These are phyloP conservation scores for Caenorhabditis tropicalis DNA, from an alignment of 1,140 invertebrate species.

Conservation along the genomic window DNA sequence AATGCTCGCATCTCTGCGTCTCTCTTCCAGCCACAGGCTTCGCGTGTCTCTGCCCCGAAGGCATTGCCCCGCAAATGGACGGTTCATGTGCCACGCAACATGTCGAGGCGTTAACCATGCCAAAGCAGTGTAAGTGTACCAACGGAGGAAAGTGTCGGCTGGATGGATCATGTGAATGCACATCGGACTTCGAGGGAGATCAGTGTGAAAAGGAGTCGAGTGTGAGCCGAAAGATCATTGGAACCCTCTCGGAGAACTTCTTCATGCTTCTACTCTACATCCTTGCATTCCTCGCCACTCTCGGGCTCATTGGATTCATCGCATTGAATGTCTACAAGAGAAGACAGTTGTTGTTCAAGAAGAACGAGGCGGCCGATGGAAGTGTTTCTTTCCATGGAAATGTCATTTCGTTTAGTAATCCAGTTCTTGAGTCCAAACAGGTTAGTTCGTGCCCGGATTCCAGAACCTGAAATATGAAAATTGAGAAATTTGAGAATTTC, in stretches of 20 bases:
- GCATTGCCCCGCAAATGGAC: conserved; percentile 64
- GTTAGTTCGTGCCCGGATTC: conserved; percentile 21
- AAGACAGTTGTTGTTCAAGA: conserved; percentile 64
- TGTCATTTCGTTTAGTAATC: conserved; percentile 71
- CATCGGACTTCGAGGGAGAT: conserved; percentile 68
- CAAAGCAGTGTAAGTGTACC: conserved; percentile 69
- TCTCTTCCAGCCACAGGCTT: conserved; percentile 60
- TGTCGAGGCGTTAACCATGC: conserved; percentile 62
- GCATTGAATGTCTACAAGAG: conserved; percentile 63
- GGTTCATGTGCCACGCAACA: conserved; percentile 62
- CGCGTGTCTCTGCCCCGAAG: conserved; percentile 69
- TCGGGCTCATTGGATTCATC: conserved; percentile 64
- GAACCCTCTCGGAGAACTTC: conserved; percentile 57
- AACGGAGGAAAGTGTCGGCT: conserved; percentile 68
- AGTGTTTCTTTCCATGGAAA: conserved; percentile 70
- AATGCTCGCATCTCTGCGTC: conserved; percentile 68
- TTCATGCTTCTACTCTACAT: conserved; percentile 66
- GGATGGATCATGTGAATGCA: conserved; percentile 66
- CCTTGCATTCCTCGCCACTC: conserved; percentile 61
- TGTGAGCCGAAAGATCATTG: conserved; percentile 65
- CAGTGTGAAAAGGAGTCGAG: conserved; percentile 61
- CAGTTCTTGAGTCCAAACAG: conserved; percentile 66
- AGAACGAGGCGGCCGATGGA: conserved; percentile 67
- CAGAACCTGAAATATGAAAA: too few species aligned
- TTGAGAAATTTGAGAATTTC: too few species aligned